Evolutionary conservation across 2,113 vertebrate species (phyloP), one percentile per base, ranked within the genome.

Genomic region (Anoura caudifer): DNA sequence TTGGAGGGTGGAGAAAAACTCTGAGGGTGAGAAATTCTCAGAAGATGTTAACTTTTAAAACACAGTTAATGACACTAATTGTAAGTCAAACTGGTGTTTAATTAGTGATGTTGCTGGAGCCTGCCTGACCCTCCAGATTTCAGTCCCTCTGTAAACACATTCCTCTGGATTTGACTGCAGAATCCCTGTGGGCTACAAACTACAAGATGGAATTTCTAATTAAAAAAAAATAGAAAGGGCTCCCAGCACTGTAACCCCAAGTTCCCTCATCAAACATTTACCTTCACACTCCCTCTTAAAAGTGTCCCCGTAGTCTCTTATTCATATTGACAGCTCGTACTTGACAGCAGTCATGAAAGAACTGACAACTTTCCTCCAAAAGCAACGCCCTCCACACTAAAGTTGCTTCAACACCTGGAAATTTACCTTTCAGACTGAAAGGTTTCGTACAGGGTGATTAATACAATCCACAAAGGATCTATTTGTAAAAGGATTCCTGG

Each of bases 41-140:
- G 41, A 96, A 90, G 95, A 97, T 72, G 69, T 95, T 93, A 96
- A 90, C 87, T 69, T 95, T 97, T 79, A 90, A 95, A 98, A 80
- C 31, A 98, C 96, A 91, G 97, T 88, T 96, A 96, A 92, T 96
- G 38, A 92, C 41, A 36, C 4, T 96, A 72, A 92, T 98, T 97
- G 95, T 91, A 97, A 92, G 26, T 94, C 33, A 91, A 95, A 70
- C 10, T 97, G 15, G 54, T 95, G 73, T 96, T 97, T 90, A 97
- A 77, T 95, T 97, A 96, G 93, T 95, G 70, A 96, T 97, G 14
- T 91, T 56, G 36, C 24, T 76, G 0, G 22, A 52, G 87, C 12
- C n/a, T 91, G 87, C 12, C n/a, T 91, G 72, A 50, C 28, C 72
- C 93, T 97, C 82, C 43, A 95, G 75, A 75, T 91, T 97, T 84